A percentile compares a stretch with the other conserved stretches of the same genome.
phyloP scores from a whole-genome alignment of 2,113 vertebrate genomes.

The Proterorhinus semilunaris region DNA sequence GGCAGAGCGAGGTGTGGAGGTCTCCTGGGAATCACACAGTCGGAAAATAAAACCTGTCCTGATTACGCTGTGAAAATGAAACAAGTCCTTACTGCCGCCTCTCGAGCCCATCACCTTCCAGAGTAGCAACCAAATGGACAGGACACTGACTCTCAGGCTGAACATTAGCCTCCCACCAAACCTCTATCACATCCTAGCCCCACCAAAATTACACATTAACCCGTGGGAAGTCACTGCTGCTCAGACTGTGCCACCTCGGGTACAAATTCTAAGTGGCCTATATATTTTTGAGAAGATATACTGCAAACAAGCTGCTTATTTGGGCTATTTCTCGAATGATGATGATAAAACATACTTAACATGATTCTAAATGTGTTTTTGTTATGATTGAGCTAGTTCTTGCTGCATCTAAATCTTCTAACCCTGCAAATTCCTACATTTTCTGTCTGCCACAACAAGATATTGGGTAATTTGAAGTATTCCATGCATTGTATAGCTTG shows the following conservation, averaged over 20 bases:
- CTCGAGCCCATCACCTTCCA: background rate
- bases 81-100: no score
- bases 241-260: background rate
- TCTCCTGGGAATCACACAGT: slow-evolving; percentile 1
- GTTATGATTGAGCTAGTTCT: no score
- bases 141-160: slow-evolving; percentile 45
- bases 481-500: no score
- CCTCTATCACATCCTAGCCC: slow-evolving; percentile 41
- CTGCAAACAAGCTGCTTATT: no score
- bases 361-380: no score
- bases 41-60: background rate
- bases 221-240: slow-evolving; percentile 9
- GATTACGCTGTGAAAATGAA: background rate
- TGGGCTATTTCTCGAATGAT: no score
- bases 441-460: no score
- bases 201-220: slow-evolving; percentile 74
- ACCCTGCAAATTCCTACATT: no score
- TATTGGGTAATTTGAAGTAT: no score
- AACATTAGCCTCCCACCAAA: slow-evolving; percentile 54
- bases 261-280: no score
- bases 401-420: no score
- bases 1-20: slow-evolving; percentile 30
- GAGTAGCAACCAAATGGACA: slow-evolving; percentile 24
- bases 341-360: background rate
- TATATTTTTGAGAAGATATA: background rate